These are phyloP conservation scores for Eolophus roseicapilla DNA, from an alignment of 2,113 vertebrate species.

Conservation along the genomic window DNA sequence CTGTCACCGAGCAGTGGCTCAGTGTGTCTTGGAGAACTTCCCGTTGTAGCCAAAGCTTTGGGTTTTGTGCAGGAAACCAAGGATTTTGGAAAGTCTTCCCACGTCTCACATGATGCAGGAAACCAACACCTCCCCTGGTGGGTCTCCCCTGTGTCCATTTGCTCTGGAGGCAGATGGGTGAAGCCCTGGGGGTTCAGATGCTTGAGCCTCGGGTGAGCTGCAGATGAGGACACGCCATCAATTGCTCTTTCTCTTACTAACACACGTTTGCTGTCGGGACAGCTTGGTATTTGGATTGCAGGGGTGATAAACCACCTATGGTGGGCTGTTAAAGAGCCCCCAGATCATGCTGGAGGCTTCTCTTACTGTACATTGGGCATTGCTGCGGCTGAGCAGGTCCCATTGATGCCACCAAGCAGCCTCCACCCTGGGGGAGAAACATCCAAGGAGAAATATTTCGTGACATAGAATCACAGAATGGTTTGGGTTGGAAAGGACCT, in stretches of 20 bases:
- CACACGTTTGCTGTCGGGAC: accelerated
- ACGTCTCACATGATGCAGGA: accelerated
- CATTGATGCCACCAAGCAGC: neutral
- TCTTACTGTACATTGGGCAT: accelerated
- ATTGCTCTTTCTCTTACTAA: neutral
- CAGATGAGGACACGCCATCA: accelerated
- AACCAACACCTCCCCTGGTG: accelerated
- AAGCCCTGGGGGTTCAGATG: neutral
- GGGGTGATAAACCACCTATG: accelerated
- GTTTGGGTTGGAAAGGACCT: too few species aligned
- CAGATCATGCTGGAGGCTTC: neutral
- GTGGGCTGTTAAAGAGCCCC: neutral
- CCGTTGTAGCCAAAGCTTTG: neutral
- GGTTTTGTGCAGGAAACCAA: neutral
- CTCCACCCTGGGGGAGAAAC: accelerated
- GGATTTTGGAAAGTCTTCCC: neutral
- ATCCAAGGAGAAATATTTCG: neutral
- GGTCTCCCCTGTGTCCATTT: neutral
- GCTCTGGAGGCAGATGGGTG: neutral
- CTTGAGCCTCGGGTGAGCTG: neutral
- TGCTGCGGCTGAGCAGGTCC: accelerated
- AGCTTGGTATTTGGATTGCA: accelerated
- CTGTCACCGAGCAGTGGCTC: neutral
- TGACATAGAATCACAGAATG: too few species aligned
- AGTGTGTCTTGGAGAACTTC: neutral